Percentiles rank a stretch among this genome's conserved stretches.
phyloP scores from a whole-genome alignment of 2,113 vertebrate species.

The Caloenas nicobarica region DNA sequence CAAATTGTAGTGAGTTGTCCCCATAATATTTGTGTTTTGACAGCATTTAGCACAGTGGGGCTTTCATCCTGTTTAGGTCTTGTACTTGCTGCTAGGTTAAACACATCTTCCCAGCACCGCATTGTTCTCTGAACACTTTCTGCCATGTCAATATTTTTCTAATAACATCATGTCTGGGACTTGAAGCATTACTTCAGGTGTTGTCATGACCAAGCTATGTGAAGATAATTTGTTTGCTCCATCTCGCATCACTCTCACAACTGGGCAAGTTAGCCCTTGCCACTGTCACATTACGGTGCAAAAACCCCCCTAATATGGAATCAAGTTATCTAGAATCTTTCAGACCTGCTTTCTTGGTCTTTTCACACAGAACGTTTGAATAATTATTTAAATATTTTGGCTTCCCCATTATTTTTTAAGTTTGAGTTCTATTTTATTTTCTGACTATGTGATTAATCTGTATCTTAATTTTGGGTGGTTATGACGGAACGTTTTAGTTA shows the following conservation, averaged over 20 bases:
- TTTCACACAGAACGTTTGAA: neutral
- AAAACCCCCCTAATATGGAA: neutral
- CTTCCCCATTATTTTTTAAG: neutral
- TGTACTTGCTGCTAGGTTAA: neutral
- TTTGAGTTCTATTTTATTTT: neutral
- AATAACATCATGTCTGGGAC: slow-evolving; percentile 42
- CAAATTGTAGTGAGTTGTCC: neutral
- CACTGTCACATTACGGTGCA: neutral
- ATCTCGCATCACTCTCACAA: neutral
- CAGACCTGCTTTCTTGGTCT: neutral
- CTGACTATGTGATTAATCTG: neutral
- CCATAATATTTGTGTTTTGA: neutral
- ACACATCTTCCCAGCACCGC: neutral
- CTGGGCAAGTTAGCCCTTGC: neutral
- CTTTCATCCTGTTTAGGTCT: slow-evolving; percentile 12
- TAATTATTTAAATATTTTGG: neutral
- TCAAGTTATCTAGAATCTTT: neutral
- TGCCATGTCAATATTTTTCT: slow-evolving; percentile 49
- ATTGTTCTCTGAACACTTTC: neutral
- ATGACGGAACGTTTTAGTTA: neutral
- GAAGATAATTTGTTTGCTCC: neutral
- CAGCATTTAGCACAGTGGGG: neutral
- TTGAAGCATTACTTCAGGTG: slow-evolving; percentile 5
- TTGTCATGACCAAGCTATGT: neutral
- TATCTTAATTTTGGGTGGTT: neutral